A percentile compares a stretch with the other conserved stretches of the same genome.
These are phyloP conservation scores for Formica selysi DNA, from an alignment of 1,140 invertebrate species.

Conservation along the genomic window DNA sequence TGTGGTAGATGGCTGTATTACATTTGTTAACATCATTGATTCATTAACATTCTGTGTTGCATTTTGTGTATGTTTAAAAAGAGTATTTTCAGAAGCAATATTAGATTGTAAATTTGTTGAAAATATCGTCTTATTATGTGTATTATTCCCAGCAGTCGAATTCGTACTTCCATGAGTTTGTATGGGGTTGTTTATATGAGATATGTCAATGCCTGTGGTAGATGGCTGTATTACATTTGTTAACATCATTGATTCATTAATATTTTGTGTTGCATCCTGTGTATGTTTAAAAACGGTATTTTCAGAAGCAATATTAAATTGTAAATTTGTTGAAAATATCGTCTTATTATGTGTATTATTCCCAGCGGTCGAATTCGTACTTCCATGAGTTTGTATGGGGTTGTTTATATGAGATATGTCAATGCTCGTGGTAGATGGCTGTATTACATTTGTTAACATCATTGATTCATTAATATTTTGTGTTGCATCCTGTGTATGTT, in stretches of 20 bases:
- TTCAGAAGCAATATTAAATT: slow-evolving; percentile 3
- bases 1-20: neutral
- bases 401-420: neutral
- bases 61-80: neutral
- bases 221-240: slow-evolving; percentile 22
- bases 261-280: neutral
- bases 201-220: neutral
- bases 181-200: neutral
- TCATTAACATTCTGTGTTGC: neutral
- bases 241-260: slow-evolving; percentile 16
- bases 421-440: neutral
- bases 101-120: slow-evolving; percentile 9
- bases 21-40: neutral
- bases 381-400: neutral
- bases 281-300: neutral
- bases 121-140: neutral
- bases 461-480: neutral
- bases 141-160: neutral
- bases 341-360: neutral
- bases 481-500: neutral
- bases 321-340: slow-evolving; percentile 1
- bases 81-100: neutral
- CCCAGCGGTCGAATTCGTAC: neutral
- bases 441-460: neutral
- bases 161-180: too few species aligned